Evolutionary conservation across 2,113 vertebrate species (phyloP), one percentile per base, ranked within the genome.

Genomic region (Cichladusa arquata): DNA sequence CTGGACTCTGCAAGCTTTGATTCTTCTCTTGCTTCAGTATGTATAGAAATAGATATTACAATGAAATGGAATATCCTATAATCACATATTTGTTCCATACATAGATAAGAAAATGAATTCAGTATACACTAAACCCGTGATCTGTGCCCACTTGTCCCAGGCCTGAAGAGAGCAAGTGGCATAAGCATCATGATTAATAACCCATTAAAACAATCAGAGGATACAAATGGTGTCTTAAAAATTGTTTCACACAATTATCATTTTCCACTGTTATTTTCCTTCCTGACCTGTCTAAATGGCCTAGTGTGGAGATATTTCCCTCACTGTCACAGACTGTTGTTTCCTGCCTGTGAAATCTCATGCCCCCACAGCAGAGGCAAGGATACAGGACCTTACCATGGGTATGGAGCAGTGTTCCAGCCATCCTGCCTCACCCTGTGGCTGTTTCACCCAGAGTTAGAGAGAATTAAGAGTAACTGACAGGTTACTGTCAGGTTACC

Each of bases 351-450:
- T 88, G 76, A 70, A 60, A 65, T 60, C 33, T 50, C 24, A 6
- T 0, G 0, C 1, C 7, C 10, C 3, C 18, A 31, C 0, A 1
- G 6, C 57, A 71, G 36, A 84, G 23, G 15, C 16, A 31, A 18
- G 6, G 3, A 12, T n/a, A 17, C 4, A 70, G 47, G 44, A 51
- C 19, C 34, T 29, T 8, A 12, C 11, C 0, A 0, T 2, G 4
- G 33, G 9, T 29, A 56, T 19, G 12, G 29, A 70, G 38, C 51
- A 36, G 40, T 22, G 44, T 6, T 26, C 40, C 4, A 7, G 22
- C 14, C 5, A 0, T 57, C 19, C n/a, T 29, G 14, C 54, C 12
- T 34, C 57, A 48, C 15, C 3, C 4, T 9, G 9, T 5, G 26
- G 22, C 11, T n/a, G 29, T 58, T 79, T 42, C 24, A 77, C 24